Percentiles rank a stretch among this genome's conserved stretches.
These are phyloP conservation scores for Centrocercus urophasianus DNA, from an alignment of 2,113 vertebrate genomes.

Conservation along the genomic window DNA sequence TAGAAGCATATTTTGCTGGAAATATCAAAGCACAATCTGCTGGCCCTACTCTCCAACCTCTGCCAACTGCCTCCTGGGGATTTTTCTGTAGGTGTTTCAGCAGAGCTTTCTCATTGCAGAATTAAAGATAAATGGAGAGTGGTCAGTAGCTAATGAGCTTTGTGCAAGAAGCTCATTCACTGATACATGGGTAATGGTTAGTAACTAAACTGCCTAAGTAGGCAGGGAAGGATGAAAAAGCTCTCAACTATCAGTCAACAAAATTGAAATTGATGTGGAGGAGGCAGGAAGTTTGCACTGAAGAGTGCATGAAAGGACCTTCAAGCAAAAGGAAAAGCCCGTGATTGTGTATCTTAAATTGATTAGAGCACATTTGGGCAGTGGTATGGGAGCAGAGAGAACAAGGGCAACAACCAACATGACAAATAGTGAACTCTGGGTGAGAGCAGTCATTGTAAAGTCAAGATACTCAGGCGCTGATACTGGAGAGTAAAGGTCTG, in stretches of 20 bases:
- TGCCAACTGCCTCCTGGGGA: not conserved
- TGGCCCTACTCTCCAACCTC: not conserved
- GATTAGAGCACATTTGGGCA: not conserved
- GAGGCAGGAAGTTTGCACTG: not conserved
- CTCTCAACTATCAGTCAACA: not conserved
- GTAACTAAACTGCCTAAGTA: not conserved
- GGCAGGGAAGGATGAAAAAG: not conserved
- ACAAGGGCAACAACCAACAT: not conserved
- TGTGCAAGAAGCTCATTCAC: not conserved
- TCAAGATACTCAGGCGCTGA: not conserved
- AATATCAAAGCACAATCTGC: not conserved
- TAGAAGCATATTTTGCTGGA: not conserved
- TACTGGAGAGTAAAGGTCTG: not conserved
- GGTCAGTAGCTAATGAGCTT: not conserved
- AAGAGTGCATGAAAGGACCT: not conserved
- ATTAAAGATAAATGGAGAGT: not conserved
- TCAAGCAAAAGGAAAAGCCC: not conserved
- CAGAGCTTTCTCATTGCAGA: not conserved
- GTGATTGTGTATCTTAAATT: not conserved
- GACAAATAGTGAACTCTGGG: not conserved
- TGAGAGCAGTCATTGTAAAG: not conserved
- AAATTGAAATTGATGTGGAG: not conserved
- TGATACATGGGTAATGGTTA: not conserved
- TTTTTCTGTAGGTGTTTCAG: not conserved
- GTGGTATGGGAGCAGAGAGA: not conserved